phyloP scores from a whole-genome alignment of 2,797 vertebrate species.

The Cygnus olor region DNA sequence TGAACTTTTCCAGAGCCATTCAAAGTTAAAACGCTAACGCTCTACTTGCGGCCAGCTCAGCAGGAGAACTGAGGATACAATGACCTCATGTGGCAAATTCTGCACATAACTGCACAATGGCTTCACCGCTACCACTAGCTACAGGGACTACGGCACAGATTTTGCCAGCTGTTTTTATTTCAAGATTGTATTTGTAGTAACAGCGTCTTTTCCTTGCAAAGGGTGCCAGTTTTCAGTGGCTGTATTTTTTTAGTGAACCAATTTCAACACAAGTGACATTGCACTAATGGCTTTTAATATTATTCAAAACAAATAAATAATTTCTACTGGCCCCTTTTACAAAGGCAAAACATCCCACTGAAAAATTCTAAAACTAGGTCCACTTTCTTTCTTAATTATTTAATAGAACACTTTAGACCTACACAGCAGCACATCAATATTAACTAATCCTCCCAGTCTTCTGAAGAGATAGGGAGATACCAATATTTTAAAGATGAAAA shows the following conservation, averaged over 20 bases:
- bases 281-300: not conserved
- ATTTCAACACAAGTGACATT: rapidly evolving
- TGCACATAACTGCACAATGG: not conserved
- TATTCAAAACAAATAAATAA: not conserved
- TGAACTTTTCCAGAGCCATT: not conserved
- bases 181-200: not conserved
- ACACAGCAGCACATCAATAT: not conserved
- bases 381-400: not conserved
- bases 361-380: not conserved
- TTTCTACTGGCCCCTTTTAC: not conserved
- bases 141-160: not conserved
- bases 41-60: not conserved
- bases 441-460: not conserved
- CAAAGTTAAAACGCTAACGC: not conserved
- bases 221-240: rapidly evolving
- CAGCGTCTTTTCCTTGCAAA: not conserved
- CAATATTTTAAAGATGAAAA: not conserved
- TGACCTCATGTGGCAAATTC: conserved; percentile 64
- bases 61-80: not conserved
- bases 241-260: not conserved
- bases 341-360: not conserved
- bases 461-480: not conserved
- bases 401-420: not conserved
- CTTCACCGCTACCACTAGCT: rapidly evolving
- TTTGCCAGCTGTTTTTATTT: not conserved